Base-by-base conservation (phyloP, 2,888 invertebrate species). In the Agrotis clavis region DNA sequence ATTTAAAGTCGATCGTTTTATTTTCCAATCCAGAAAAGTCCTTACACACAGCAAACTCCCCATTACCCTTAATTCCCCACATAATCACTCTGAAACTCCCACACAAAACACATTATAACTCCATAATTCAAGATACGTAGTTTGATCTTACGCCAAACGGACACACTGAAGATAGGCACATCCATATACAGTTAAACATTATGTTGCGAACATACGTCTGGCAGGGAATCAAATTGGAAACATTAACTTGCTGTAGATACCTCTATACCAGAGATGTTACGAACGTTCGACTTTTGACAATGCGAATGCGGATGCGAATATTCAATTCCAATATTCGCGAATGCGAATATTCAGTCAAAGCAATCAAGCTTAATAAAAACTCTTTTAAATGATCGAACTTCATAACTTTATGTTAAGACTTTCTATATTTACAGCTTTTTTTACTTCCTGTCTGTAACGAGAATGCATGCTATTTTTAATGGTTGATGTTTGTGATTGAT, bases 161-260 rank as follows among this genome's bases (percentile, higher is more conserved):
- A 79, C 71, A 71, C 71, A 81, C 74, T 68, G 76, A 71, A 81
- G 79, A 81, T 84, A 84, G 77, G 35, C 62, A 41, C 41, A 41
- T 41, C 74, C 59, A 73, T 73, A 83, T 74, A 84, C 71, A 79
- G 67, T 77, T 71, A 74, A 73, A 84, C 75, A 84, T 72, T 72
- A 86, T 72, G 70, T 73, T 59, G 56, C 48, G 71, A 67, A 84
- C 85, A 86, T 71, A 79, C 74, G 66, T 85, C 77, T 87, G 83
- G 87, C 85, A 83, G 66, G 64, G 79, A 74, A 85, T 85, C 87
- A 85, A 85, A 85, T 86, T 82, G 79, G 79, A 85, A 79, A 83
- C 85, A 80, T 84, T 86, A 82, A 76, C 74, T 82, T 82, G 45
- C 53, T 74, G 25, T 59, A 67, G 56, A 53, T 69, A 80, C 86